phyloP scores from a whole-genome alignment of 2,888 invertebrate genomes.

The Lycocerus yunnanus region DNA sequence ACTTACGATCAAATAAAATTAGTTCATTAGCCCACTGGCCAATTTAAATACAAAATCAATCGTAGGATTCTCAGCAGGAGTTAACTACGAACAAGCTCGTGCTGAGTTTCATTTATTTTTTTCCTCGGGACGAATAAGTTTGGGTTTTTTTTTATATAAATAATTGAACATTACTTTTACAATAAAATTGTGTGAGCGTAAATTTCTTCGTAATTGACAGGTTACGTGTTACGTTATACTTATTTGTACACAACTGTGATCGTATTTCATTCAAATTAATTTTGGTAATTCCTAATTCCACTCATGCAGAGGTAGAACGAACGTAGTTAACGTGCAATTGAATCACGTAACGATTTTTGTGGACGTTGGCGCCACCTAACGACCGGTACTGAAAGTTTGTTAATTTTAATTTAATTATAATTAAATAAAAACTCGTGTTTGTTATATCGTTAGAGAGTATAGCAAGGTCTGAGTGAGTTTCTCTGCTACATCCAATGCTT shows the following conservation, averaged over 20 bases:
- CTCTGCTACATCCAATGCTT: slow-evolving; percentile 50
- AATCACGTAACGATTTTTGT: background rate
- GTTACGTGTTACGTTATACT: slow-evolving; percentile 1
- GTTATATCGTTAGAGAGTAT: background rate
- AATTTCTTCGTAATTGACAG: slow-evolving; percentile 12
- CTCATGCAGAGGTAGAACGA: background rate
- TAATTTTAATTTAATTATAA: background rate
- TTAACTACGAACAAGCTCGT: slow-evolving; percentile 12
- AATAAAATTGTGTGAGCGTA: slow-evolving; percentile 6
- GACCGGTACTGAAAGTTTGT: background rate
- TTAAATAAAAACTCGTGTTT: background rate
- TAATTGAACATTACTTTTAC: slow-evolving; percentile 4
- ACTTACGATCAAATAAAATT: slow-evolving; percentile 5
- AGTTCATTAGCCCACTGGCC: slow-evolving; percentile 8
- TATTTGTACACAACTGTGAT: background rate
- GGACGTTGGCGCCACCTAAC: background rate
- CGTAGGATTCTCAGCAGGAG: slow-evolving; percentile 17
- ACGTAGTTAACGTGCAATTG: background rate
- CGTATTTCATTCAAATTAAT: slow-evolving; percentile 15
- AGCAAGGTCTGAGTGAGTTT: slow-evolving; percentile 7
- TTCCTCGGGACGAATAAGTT: background rate
- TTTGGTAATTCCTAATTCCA: background rate
- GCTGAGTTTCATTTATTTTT: slow-evolving; percentile 12
- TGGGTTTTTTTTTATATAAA: slow-evolving; percentile 5
- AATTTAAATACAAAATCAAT: slow-evolving; percentile 15